Base-by-base conservation (phyloP, 2,113 vertebrate genomes). In the Podarcis cretensis region DNA sequence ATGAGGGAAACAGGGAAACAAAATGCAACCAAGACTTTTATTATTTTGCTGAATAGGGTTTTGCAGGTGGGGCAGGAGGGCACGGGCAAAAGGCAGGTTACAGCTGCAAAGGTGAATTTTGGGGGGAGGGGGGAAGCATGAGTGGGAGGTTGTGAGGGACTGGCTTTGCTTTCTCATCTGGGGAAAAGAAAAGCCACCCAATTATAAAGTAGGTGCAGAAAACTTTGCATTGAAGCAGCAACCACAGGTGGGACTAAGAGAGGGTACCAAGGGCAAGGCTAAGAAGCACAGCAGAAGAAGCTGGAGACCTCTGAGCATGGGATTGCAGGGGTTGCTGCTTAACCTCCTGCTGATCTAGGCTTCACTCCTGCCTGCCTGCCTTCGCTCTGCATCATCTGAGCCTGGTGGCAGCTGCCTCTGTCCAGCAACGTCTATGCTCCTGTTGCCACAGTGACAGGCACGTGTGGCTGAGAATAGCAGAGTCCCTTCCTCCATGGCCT, bases 1-100 rank as follows among this genome's bases (percentile, higher is more conserved):
- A 94, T 27, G 93, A 91, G 91, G 93, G 90, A 95, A 95, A 89
- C 68, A 92, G 93, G 83, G 91, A 95, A 90, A 94, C 90, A 94
- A 90, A 81, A 94, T 91, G 90, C 78, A 92, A 73, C 88, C 83
- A 90, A 81, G 86, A 86, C 89, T 84, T 86, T 6, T 37, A 13
- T 37, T 32, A 9, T 81, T 48, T 73, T 86, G 76, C 54, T 78
- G 32, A 57, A 85, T 88, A 37, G 75, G 74, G 3, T 73, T 57
- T 5, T 87, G 20, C 35, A 3, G 43, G 78, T 0, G 0, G 14
- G 81, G 37, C 30, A 23, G 66, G 13, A 4, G 18, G 73, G 13
- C 12, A 20, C 23, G 1, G 71, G 40, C 23, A 68, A 30, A 18
- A n/a, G 40, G 73, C 69, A 48, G 23, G 63, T 57, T 73, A 27